These are phyloP conservation scores for Anser brachyrhynchus DNA, from an alignment of 2,113 vertebrate species.

Conservation along the genomic window DNA sequence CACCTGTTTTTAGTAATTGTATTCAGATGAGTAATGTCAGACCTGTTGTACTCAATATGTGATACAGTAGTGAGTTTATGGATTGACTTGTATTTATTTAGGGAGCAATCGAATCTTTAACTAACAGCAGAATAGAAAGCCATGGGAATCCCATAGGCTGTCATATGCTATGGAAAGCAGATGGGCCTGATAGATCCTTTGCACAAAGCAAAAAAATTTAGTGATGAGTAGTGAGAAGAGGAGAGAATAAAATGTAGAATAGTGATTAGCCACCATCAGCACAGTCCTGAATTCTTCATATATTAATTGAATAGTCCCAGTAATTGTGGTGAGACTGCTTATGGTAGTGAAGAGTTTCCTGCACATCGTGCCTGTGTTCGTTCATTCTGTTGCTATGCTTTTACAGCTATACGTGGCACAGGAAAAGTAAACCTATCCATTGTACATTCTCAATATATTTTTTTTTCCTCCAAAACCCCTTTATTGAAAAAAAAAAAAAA, in stretches of 20 bases:
- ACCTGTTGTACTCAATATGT: not conserved
- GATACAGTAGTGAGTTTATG: not conserved
- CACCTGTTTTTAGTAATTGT: not conserved
- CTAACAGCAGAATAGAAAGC: conserved; percentile 16
- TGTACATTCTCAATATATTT: not conserved
- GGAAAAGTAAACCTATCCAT: not conserved
- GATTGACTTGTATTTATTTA: conserved; percentile 41
- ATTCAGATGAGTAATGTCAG: not conserved
- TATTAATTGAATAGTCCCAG: not conserved
- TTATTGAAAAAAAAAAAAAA: not conserved
- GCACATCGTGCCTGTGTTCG: not conserved
- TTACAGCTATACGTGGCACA: not conserved
- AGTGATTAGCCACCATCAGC: not conserved
- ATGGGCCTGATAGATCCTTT: not conserved
- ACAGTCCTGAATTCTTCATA: not conserved
- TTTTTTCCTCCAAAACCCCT: not conserved
- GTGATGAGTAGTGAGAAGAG: not conserved
- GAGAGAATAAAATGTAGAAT: not conserved
- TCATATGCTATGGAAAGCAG: not conserved
- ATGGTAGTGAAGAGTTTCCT: not conserved
- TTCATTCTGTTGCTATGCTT: not conserved
- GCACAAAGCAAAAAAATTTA: not conserved
- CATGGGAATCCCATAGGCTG: not conserved
- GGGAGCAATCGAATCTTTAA: conserved; percentile 17
- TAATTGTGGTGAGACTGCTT: not conserved